phyloP scores from a whole-genome alignment of 2,888 invertebrate genomes.

The Polydrusus cervinus region DNA sequence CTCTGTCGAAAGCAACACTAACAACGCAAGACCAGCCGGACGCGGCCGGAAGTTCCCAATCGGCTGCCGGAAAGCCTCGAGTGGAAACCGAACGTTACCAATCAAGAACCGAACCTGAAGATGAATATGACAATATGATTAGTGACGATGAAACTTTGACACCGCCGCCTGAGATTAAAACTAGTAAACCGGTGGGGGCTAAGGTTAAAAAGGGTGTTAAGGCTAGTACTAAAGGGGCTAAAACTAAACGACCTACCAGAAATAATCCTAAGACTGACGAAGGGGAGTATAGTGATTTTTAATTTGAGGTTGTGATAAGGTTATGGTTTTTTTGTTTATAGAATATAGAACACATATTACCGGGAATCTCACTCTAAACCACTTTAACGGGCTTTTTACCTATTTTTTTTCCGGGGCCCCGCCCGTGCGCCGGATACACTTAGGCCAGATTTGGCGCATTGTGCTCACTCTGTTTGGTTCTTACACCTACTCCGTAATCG shows the following conservation, averaged over 20 bases:
- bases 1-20: slow-evolving; percentile 19
- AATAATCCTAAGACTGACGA: slow-evolving; percentile 44
- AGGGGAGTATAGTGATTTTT: slow-evolving; percentile 47
- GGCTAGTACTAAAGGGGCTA: not conserved
- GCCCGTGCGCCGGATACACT: no score
- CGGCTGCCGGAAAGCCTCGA: slow-evolving; percentile 8
- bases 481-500: no score
- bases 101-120: not conserved
- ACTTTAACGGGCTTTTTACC: no score
- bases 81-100: slow-evolving; percentile 17
- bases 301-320: slow-evolving; percentile 13
- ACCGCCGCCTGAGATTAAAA: slow-evolving; percentile 50
- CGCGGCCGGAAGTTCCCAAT: slow-evolving; percentile 6
- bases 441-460: no score
- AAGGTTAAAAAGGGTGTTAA: slow-evolving; percentile 33
- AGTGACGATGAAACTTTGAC: slow-evolving; percentile 60
- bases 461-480: no score
- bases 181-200: slow-evolving; percentile 43
- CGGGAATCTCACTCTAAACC: not conserved
- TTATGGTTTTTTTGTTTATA: not conserved
- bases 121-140: not conserved
- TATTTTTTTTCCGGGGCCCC: no score
- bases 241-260: slow-evolving; percentile 33
- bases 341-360: not conserved
- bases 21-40: slow-evolving; percentile 29